Evolutionary conservation across 2,113 vertebrate species (phyloP).

Genomic region (Melanotaenia duboulayi): DNA sequence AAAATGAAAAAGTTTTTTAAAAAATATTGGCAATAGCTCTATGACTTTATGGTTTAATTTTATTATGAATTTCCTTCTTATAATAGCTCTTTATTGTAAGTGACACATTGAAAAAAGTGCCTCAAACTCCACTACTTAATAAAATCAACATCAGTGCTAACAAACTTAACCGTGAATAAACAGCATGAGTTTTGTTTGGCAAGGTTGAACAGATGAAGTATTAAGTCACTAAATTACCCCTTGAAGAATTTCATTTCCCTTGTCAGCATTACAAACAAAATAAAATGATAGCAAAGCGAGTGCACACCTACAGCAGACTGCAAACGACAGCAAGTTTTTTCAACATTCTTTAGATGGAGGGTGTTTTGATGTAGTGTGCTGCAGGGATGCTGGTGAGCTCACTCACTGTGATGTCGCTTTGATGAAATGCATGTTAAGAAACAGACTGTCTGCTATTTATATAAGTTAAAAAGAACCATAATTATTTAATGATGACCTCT

Average conservation of each 20-base stretch:
- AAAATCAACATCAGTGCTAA: constrained; percentile 10
- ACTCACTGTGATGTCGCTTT: constrained; percentile 40
- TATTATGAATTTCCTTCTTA: background rate
- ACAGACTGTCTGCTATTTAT: constrained; percentile 25
- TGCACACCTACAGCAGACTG: constrained; percentile 53
- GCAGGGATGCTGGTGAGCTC: constrained; percentile 34
- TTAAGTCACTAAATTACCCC: constrained; percentile 60
- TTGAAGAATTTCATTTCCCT: constrained; percentile 59
- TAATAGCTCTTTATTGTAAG: constrained; percentile 15
- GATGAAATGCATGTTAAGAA: constrained; percentile 61
- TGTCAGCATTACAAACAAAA: constrained; percentile 65
- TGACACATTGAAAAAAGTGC: constrained; percentile 8
- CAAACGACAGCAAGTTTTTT: constrained; percentile 53
- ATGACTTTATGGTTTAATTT: constrained; percentile 2
- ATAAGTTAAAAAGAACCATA: constrained; percentile 33
- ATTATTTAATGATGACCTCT: constrained; percentile 44
- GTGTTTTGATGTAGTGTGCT: constrained; percentile 56
- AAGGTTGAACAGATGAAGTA: constrained; percentile 51
- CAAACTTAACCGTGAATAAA: constrained; percentile 49
- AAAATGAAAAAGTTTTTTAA: no score
- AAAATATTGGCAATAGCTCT: no score
- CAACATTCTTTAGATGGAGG: constrained; percentile 36
- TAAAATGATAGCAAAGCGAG: constrained; percentile 68
- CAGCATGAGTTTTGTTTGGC: constrained; percentile 50
- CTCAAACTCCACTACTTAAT: constrained; percentile 10